Evolutionary conservation across 1,140 invertebrate genomes (phyloP), one percentile per base, ranked within the genome.

Genomic region (Adelges cooleyi): DNA sequence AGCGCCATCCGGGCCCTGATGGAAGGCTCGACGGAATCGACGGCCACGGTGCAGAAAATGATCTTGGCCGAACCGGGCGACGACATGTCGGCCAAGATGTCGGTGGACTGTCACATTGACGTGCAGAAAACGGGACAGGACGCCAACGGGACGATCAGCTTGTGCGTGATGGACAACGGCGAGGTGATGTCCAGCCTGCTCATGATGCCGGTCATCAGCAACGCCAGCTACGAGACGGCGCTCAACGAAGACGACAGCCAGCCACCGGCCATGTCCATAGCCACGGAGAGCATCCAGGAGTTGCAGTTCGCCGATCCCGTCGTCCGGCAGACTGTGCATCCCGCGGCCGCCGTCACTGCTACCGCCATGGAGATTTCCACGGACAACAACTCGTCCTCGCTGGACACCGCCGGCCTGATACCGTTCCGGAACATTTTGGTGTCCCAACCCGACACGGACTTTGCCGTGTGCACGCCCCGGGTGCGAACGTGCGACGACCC

Each of bases 151-250:
- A 62, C 38, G 33, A 50, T 67, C 23, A 54, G 66, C 29, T 25
- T 67, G 36, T 67, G 66, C 23, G 66, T 67, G 20, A 44, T 67
- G 33, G 66, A 67, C 44, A 67, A 67, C 25, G 66, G 66, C 13
- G 66, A 67, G 33, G 48, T 62, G 20, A 67, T 67, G 27, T 38
- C 52, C 44, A 67, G 66, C 29, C 23, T 67, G 15, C 13, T 59
- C 18, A 67, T 56, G 40, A 54, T 51, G 51, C 48, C 66, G 15
- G 46, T 59, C 17, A 67, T 67, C 20, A 50, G 33, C 25, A 54
- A 54, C 11, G 54, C 22, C 20, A 56, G 66, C 6, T 67, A 40
- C 36, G 66, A 67, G 23, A 27, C 52, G 42, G 66, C 62, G 25
- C 29, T 33, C 25, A 46, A 67, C 22, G 66, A 67, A 23, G 66